These are phyloP conservation scores for Panopea generosa DNA, from an alignment of 2,888 invertebrate genomes.

Conservation along the genomic window DNA sequence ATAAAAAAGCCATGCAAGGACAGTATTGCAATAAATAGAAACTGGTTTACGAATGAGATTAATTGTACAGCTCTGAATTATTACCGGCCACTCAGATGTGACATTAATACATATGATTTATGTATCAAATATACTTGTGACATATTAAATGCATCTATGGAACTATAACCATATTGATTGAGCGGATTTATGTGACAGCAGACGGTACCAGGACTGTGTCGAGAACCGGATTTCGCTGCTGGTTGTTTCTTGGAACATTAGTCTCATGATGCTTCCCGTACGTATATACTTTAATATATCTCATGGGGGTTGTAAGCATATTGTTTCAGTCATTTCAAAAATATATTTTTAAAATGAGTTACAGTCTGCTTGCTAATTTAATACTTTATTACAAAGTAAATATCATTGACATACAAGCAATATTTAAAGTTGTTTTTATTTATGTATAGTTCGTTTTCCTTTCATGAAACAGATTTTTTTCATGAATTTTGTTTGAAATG, in stretches of 20 bases:
- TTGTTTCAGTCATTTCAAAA: too few species aligned
- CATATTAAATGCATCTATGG: constrained; percentile 45
- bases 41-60: not conserved
- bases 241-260: constrained; percentile 5
- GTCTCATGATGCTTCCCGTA: constrained; percentile 20
- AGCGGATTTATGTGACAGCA: constrained; percentile 39
- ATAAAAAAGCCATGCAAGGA: too few species aligned
- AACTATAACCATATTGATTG: constrained; percentile 42
- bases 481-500: too few species aligned
- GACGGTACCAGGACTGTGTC: not conserved
- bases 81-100: constrained; percentile 17
- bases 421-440: too few species aligned
- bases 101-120: constrained; percentile 49
- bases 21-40: too few species aligned
- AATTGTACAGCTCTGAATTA: constrained; percentile 19
- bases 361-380: too few species aligned
- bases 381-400: too few species aligned
- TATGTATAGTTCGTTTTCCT: too few species aligned
- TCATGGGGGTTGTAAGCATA: too few species aligned
- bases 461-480: too few species aligned
- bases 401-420: too few species aligned
- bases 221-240: not conserved
- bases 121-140: constrained; percentile 38
- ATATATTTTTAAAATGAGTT: too few species aligned
- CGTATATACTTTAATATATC: constrained; percentile 1